Evolutionary conservation across 2,113 vertebrate species (phyloP), one percentile per base, ranked within the genome.

Genomic region (Silurus meridionalis): DNA sequence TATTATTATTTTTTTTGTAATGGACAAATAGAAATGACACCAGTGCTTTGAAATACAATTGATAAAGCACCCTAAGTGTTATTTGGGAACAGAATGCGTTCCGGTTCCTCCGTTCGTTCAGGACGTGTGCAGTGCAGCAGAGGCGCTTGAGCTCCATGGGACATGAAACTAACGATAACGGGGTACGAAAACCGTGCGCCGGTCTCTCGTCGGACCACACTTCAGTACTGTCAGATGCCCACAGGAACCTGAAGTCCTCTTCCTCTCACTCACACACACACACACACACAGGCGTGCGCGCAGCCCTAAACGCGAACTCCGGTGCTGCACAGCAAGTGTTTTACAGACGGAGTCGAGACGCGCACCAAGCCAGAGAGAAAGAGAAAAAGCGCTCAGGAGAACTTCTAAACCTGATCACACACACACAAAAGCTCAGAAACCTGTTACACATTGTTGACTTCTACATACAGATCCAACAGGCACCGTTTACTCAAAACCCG

Each of bases 1-100:
- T 37, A 37, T 37, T 37, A 2, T 37, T 37, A 2, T 37, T 37
- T 37, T 89, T 69, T 83, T 87, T 63, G 88, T 88, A 86, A 67
- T 83, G 57, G 84, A 91, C 48, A 86, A 17, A 82, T 8, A 63
- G 2, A 79, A 87, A 79, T 9, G 25, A 28, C 60, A 71, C 46
- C 52, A n/a, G 46, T 60, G 55, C 6, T 52, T 19, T 57, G 15
- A 50, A 60, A 58, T 17, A 53, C 28, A 55, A 55, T 60, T 8
- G 19, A n/a, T 15, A 48, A 21, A 4, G 4, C 7, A 10, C 8
- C 5, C 57, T 2, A 19, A 19, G 57, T 61, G 78, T 11, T 46
- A 6, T 10, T 37, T 58, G 53, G 25, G 21, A 48, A 46, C 4
- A 13, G n/a, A 48, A 37, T 21, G 57, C 78, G 11, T 61, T 80